Evolutionary conservation across 92 coral and sea anemone genomes (phyloP).

Genomic region (Epizoanthus scotinus): DNA sequence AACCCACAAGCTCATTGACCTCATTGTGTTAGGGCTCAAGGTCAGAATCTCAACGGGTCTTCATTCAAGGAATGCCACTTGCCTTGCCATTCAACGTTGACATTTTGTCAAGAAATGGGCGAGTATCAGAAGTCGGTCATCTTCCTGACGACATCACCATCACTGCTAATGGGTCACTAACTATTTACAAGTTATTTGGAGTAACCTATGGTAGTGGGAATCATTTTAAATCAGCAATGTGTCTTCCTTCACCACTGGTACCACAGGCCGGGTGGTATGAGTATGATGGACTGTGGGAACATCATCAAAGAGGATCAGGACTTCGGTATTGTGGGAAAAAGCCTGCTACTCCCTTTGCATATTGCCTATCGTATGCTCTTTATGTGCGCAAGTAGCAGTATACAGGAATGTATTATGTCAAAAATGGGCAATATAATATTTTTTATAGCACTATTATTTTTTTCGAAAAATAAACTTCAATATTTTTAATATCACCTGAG

Average conservation of each 20-base stretch:
- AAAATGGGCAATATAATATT: no score
- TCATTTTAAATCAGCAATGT: constrained; percentile 42
- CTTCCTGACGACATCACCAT: constrained; percentile 49
- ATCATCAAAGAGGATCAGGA: constrained; percentile 41
- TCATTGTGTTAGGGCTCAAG: constrained; percentile 39
- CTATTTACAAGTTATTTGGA: constrained; percentile 39
- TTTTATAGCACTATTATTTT: no score
- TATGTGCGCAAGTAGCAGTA: constrained; percentile 40
- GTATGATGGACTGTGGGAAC: constrained; percentile 44
- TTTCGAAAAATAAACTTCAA: no score
- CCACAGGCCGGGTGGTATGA: constrained; percentile 46
- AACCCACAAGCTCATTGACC: no score
- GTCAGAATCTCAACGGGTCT: background rate
- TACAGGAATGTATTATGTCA: no score
- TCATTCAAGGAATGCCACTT: constrained; percentile 44
- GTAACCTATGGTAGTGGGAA: constrained; percentile 48
- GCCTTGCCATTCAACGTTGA: constrained; percentile 23
- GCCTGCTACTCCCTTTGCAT: constrained; percentile 39
- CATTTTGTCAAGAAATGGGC: constrained; percentile 26
- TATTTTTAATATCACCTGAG: no score
- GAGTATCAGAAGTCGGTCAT: constrained; percentile 28
- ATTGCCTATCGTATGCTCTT: background rate
- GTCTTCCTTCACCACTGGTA: constrained; percentile 19
- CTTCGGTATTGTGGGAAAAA: background rate
- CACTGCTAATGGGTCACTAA: no score